These are phyloP conservation scores for Polyploca ridens DNA, from an alignment of 2,888 invertebrate species.

Conservation along the genomic window DNA sequence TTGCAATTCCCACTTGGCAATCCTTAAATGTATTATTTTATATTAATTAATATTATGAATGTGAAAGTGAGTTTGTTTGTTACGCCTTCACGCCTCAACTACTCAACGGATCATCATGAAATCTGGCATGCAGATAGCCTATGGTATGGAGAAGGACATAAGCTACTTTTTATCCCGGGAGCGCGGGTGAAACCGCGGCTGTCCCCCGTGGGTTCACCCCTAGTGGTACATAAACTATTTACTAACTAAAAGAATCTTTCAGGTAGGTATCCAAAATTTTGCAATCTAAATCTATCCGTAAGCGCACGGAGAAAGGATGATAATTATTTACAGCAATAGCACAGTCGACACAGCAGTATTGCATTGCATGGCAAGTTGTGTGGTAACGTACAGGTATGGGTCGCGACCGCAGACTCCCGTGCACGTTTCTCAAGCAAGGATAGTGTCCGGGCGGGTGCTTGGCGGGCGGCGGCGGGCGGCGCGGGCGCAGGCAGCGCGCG, in stretches of 20 bases:
- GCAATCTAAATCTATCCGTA: conserved; percentile 17
- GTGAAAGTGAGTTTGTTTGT: no score
- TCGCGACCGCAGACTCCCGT: conserved; percentile 58
- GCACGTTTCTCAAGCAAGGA: conserved; percentile 60
- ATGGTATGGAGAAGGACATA: no score
- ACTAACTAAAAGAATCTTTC: background rate
- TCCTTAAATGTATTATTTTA: no score
- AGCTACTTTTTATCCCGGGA: no score
- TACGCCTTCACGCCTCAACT: no score
- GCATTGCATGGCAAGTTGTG: conserved; percentile 34
- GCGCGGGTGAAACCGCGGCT: no score
- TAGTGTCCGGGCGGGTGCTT: conserved; percentile 52
- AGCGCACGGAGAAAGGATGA: conserved; percentile 42
- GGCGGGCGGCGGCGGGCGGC: conserved; percentile 26
- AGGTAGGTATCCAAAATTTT: conserved; percentile 8
- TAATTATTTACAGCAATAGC: conserved; percentile 28
- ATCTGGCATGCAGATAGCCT: no score
- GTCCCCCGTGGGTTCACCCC: no score
- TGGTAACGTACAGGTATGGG: conserved; percentile 42
- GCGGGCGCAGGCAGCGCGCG: conserved; percentile 44
- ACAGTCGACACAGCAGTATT: conserved; percentile 28
- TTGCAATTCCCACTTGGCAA: no score
- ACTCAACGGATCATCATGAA: no score
- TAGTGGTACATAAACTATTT: background rate
- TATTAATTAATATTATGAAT: no score